Base-by-base conservation (phyloP, 2,888 invertebrate genomes). In the Busseola fusca region DNA sequence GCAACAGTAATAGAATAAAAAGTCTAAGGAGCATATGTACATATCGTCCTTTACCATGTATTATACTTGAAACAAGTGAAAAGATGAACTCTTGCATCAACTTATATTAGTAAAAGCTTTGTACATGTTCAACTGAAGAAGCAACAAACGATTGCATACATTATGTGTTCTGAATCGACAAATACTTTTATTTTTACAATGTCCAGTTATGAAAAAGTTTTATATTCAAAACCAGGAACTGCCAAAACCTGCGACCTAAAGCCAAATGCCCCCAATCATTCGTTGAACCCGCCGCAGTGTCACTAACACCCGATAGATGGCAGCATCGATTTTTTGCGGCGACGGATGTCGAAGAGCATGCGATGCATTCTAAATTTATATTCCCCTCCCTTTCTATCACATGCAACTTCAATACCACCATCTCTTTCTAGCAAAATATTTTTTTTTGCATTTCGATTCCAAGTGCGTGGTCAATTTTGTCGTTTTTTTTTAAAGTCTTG, bases 361-460 rank as follows among this genome's bases (percentile, higher is more conserved):
- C 94, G 94, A 91, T 93, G 95, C 95, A 95, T 95, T 95, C 93
- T 93, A 95, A 95, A 93, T 94, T 94, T 89, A 92, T 90, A 89
- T 91, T 87, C 86, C 82, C 87, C 87, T 93, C 88, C 90, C 91
- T 83, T 87, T 93, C 92, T 90, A 88, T 88, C 92, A 85, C 84
- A 82, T 86, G 81, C 84, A 72, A 70, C 71, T 80, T 76, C 78
- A 84, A 89, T 91, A 85, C 80, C 70, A 74, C 88, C 84, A 85
- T 95, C 93, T 91, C 93, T 85, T 85, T 95, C 91, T 82, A 84
- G 88, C 90, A 88, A 91, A 91, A 92, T 89, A 89, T 92, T 90
- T 94, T 95, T 93, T 95, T 94, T 94, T 95, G 93, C 94, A 94
- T 95, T 95, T 95, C 93, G 91, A 95, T 95, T 95, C 94, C 87